Evolutionary conservation across 1,140 invertebrate species (phyloP).

Genomic region (Drosophila melanica): DNA sequence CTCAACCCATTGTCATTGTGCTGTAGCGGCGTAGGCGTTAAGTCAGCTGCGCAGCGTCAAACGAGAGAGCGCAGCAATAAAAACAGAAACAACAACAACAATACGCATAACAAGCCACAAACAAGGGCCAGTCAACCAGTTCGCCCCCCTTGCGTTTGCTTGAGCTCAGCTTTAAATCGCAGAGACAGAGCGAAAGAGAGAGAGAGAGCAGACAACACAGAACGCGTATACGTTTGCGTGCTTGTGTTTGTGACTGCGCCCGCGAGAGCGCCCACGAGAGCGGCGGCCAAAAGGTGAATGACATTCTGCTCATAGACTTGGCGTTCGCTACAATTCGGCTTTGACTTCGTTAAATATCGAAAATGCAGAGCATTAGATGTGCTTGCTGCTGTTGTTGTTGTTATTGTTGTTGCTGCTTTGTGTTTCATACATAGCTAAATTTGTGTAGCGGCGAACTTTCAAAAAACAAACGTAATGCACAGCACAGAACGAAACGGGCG

Average conservation of each 20-base stretch:
- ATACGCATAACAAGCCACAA: conserved; percentile 34
- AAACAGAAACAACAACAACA: conserved; percentile 13
- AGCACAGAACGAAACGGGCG: conserved; percentile 36
- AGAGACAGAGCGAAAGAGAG: conserved; percentile 4
- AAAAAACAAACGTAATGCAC: conserved; percentile 33
- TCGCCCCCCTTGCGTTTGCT: conserved; percentile 1
- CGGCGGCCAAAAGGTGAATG: conserved; percentile 71
- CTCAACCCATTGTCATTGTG: conserved; percentile 15
- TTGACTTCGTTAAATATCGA: conserved; percentile 51
- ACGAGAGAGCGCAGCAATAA: conserved; percentile 18
- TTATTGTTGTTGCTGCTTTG: conserved; percentile 14
- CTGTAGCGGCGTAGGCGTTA: conserved; percentile 59
- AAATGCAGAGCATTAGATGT: conserved; percentile 61
- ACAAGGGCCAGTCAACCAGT: conserved; percentile 32
- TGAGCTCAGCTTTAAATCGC: conserved; percentile 31
- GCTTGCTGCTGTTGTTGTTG: conserved; percentile 1
- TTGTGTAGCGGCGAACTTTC: conserved; percentile 51
- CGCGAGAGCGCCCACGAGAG: conserved; percentile 17
- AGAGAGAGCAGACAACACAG: conserved; percentile 31
- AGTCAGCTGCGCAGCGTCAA: conserved; percentile 52
- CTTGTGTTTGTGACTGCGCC: neutral
- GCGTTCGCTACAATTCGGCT: conserved; percentile 34
- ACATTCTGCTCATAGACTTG: conserved; percentile 46
- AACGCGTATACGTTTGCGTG: conserved; percentile 1
- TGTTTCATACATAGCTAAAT: conserved; percentile 35